phyloP scores from a whole-genome alignment of 1,140 invertebrate species.

The Belonocnema kinseyi region DNA sequence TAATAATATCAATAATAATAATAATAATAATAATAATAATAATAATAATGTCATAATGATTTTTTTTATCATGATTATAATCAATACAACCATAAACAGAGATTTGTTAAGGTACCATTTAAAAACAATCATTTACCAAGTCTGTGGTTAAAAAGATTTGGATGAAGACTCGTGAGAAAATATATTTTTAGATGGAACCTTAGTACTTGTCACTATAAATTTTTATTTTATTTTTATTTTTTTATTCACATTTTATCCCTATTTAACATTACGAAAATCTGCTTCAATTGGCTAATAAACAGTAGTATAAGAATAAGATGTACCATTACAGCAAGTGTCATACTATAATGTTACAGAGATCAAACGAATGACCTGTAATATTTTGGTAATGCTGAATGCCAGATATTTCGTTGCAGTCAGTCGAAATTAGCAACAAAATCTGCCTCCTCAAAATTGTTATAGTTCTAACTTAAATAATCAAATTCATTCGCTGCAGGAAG shows the following conservation, averaged over 20 bases:
- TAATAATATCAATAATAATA: constrained; percentile 44
- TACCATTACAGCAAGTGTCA: constrained; percentile 47
- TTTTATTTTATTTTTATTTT: constrained; percentile 46
- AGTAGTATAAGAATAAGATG: constrained; percentile 23
- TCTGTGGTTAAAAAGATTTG: background rate
- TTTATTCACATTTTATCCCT: constrained; percentile 33
- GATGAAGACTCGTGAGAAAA: constrained; percentile 38
- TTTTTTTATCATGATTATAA: constrained; percentile 59
- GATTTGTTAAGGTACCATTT: constrained; percentile 34
- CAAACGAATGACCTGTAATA: constrained; percentile 67
- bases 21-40: constrained; percentile 43
- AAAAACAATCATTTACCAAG: background rate
- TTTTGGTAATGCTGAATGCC: constrained; percentile 67
- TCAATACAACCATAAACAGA: constrained; percentile 44
- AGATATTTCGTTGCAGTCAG: constrained; percentile 47
- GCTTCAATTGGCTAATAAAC: constrained; percentile 65
- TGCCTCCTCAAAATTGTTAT: background rate
- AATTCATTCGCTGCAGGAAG: background rate
- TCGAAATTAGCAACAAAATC: constrained; percentile 35
- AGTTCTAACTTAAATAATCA: background rate
- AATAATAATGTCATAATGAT: constrained; percentile 47
- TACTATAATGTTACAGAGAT: constrained; percentile 72
- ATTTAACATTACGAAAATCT: constrained; percentile 17
- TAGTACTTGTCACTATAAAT: constrained; percentile 47
- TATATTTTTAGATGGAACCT: constrained; percentile 48